These are phyloP conservation scores for Urechis unicinctus DNA, from an alignment of 2,888 invertebrate genomes.

Conservation along the genomic window DNA sequence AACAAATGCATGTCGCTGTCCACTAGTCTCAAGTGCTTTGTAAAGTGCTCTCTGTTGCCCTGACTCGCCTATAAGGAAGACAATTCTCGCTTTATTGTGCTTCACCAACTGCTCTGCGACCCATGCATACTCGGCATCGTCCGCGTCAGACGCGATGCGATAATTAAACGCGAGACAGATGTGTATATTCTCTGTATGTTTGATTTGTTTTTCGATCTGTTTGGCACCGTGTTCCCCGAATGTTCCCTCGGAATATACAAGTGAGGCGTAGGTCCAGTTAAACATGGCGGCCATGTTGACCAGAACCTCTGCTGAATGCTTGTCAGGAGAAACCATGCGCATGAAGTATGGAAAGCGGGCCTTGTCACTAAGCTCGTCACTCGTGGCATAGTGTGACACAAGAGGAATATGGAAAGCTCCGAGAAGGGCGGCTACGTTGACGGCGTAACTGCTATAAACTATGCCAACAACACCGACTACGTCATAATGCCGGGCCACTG, in stretches of 20 bases:
- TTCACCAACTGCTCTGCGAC: neutral
- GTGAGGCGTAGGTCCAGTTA: constrained; percentile 72
- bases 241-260: constrained; percentile 64
- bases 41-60: too few species aligned
- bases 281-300: constrained; percentile 26
- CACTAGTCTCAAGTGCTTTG: too few species aligned
- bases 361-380: constrained; percentile 33
- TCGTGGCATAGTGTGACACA: constrained; percentile 35
- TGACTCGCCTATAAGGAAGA: constrained; percentile 5
- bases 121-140: neutral
- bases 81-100: constrained; percentile 4
- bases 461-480: constrained; percentile 16
- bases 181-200: neutral
- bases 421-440: constrained; percentile 12
- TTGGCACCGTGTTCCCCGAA: constrained; percentile 30
- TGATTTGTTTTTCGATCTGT: constrained; percentile 5
- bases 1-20: too few species aligned
- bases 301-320: constrained; percentile 28
- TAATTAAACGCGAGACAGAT: constrained; percentile 7
- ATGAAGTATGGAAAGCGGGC: constrained; percentile 29
- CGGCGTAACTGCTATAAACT: constrained; percentile 4
- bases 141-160: neutral
- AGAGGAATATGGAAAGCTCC: constrained; percentile 57
- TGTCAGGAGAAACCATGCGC: constrained; percentile 32
- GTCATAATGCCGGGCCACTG: neutral